phyloP scores from a whole-genome alignment of 2,113 vertebrate genomes.

The Caretta caretta region DNA sequence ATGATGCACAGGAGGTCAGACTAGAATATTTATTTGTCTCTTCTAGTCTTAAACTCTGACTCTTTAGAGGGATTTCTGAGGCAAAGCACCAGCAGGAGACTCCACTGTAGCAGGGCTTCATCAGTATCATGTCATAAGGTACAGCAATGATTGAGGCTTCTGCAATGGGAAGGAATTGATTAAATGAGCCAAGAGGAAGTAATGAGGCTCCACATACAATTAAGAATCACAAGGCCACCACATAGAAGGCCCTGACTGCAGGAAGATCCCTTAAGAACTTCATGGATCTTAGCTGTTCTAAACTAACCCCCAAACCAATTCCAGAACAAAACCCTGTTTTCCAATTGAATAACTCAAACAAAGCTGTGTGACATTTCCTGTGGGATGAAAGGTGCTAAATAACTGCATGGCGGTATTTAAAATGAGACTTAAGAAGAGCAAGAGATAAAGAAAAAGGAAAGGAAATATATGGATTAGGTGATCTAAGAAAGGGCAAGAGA shows the following conservation, averaged over 20 bases:
- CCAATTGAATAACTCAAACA: neutral
- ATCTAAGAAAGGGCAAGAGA: neutral
- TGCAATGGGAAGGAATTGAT: neutral
- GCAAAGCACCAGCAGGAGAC: neutral
- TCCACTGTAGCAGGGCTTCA: neutral
- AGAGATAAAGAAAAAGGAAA: neutral
- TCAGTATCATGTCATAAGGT: neutral
- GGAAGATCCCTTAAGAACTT: neutral
- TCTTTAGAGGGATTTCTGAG: neutral
- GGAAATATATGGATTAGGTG: rapidly evolving
- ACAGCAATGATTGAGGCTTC: neutral
- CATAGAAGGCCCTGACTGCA: too few species aligned
- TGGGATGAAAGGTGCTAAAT: neutral
- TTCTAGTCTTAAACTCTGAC: neutral
- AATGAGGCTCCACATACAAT: neutral
- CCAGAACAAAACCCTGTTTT: neutral
- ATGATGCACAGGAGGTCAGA: too few species aligned
- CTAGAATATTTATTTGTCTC: too few species aligned
- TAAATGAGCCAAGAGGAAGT: neutral
- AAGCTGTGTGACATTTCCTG: neutral
- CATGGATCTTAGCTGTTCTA: neutral
- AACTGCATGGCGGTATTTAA: neutral
- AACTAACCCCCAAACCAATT: neutral
- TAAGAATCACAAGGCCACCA: too few species aligned
- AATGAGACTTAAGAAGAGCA: neutral